These are phyloP conservation scores for Theropithecus gelada DNA, from an alignment of 2,113 vertebrate species.

Conservation along the genomic window DNA sequence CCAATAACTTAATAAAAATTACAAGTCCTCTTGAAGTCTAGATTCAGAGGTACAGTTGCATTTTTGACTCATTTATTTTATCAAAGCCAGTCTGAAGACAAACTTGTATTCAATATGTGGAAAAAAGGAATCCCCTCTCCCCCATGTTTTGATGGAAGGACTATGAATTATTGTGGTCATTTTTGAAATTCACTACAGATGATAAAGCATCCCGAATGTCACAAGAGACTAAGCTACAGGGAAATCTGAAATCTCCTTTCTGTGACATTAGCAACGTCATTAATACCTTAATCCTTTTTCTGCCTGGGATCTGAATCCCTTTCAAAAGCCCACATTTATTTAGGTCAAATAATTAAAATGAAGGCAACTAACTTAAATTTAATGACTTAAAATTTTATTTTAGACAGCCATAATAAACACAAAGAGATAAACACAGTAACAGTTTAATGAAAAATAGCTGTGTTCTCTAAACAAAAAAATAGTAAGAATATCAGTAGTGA, in stretches of 20 bases:
- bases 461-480: not conserved
- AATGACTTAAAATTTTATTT: not conserved
- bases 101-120: not conserved
- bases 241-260: not conserved
- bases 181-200: not conserved
- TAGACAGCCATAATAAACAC: not conserved
- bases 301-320: not conserved
- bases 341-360: not conserved
- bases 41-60: not conserved
- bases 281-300: not conserved
- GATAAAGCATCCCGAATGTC: not conserved
- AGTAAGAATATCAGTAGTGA: not conserved
- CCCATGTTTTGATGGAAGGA: not conserved
- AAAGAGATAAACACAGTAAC: not conserved
- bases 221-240: not conserved
- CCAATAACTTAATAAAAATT: not conserved
- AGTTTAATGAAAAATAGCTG: not conserved
- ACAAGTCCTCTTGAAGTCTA: not conserved
- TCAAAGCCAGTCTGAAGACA: not conserved
- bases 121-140: not conserved
- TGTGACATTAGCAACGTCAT: not conserved
- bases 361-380: not conserved
- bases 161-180: not conserved
- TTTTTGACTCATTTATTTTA: not conserved
- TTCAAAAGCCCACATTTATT: not conserved